Base-by-base conservation (phyloP, 2,113 vertebrate genomes). In the Colius striatus region DNA sequence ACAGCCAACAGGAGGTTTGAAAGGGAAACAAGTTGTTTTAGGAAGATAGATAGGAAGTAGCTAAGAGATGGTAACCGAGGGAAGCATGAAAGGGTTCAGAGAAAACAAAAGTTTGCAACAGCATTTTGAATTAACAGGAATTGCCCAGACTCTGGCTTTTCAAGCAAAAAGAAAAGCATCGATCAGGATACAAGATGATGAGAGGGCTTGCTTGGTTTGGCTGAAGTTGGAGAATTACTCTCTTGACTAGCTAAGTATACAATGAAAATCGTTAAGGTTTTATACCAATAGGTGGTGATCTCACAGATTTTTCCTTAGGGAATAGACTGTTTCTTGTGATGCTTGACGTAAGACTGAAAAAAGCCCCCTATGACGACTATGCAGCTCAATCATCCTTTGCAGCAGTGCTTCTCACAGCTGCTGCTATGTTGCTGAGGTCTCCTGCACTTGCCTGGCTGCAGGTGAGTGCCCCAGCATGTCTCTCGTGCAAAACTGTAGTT, bases 11-110 rank as follows among this genome's bases (percentile, higher is more conserved):
- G 38, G 79, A 63, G 30, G 26, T 74, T 74, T 78, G 75, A 70
- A 81, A 88, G 21, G 55, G 75, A 94, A 95, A 84, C n/a, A 84
- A 74, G 60, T 63, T 84, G 58, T 15, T 87, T 84, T 34, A 61
- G 38, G 41, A 65, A 57, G 75, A 55, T 13, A n/a, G 58, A 70
- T 36, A 74, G 51, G 63, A 87, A 88, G 29, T 9, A 88, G 51
- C 29, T 65, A 11, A 20, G 9, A 70, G 41, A 38, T 57, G 45
- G 74, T 78, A 76, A 68, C 36, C 78, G 61, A 65, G 34, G 32
- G n/a, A 67, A 86, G 55, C 68, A 60, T 23, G 53, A 82, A 82
- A 66, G 34, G 41, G 68, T 57, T 80, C 82, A 71, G 41, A 51
- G 34, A 47, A 83, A 90, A 76, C 43, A 34, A 19, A 76, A 1